Base-by-base conservation (phyloP, 1,140 invertebrate genomes). In the Riptortus pedestris region DNA sequence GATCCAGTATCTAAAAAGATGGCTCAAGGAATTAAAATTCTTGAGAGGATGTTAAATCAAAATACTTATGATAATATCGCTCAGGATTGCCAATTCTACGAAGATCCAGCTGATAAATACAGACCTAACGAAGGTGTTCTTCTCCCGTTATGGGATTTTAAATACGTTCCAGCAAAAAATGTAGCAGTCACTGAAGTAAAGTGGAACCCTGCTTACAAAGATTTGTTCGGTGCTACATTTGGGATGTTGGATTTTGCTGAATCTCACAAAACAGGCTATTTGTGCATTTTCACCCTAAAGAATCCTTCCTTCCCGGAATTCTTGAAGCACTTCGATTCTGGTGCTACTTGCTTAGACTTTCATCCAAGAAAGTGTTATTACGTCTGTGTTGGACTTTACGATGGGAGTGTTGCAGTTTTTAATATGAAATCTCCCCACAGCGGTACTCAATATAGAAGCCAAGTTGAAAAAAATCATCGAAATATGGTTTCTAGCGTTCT, bases 51-150 rank as follows among this genome's bases (percentile, higher is more conserved):
- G 83, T 85, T 96, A 38, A 95, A 92, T 73, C 91, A 94, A 77
- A 96, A 96, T 75, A 90, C 91, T 45, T 94, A 83, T 74, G 89
- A 95, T 74, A 92, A 96, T 64, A 93, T 96, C 68, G 80, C 85
- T 12, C 67, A 76, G 88, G 94, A 97, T 79, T 96, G 94, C 75
- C 85, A 87, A 70, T 96, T 95, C 72, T 97, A 88, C 85, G 91
- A 97, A 73, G 93, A 96, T 77, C 87, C 88, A 0, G 91, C 92
- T 5, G 94, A 97, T 77, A 92, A 96, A 74, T 96, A 85, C 73
- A 83, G 92, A 63, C 88, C 92, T 29, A 86, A 86, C 11, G 90
- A 95, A 77, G 93, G 93, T 1, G 93, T 92, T 1, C 73, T 96
- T 4, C 74, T 97, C 55, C 93, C 93, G 0, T 74, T 97, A 0